A percentile compares a stretch with the other conserved stretches of the same genome.
Conservation (phyloP, 2,888 invertebrate genomes). For the Molorchus minor region DNA sequence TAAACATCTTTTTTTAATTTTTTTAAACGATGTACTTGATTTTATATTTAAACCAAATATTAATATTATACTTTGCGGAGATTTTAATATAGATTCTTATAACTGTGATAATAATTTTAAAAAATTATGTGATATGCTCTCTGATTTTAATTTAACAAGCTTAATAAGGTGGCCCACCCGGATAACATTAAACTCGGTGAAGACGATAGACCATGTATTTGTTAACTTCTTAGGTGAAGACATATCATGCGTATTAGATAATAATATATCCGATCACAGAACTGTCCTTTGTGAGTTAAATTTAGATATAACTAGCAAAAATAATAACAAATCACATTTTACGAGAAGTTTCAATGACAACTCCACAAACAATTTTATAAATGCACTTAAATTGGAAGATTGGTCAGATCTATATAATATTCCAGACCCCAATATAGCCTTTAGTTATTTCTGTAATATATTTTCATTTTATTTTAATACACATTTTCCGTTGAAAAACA, state of each 20-base stretch:
- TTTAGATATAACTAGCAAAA: not conserved
- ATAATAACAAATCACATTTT: not conserved
- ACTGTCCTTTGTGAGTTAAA: not conserved
- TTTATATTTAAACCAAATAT: not conserved
- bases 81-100: conserved; percentile 4
- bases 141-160: not conserved
- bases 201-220: not conserved
- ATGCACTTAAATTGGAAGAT: not conserved
- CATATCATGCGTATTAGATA: not conserved
- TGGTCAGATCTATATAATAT: not conserved
- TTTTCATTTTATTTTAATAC: not conserved
- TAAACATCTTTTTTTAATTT: not conserved
- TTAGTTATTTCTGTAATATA: not conserved
- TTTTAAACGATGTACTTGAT: not conserved
- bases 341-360: not conserved
- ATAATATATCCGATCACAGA: not conserved
- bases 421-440: not conserved
- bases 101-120: conserved; percentile 1
- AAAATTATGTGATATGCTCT: not conserved
- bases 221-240: too few species aligned
- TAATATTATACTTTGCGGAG: not conserved
- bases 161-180: not conserved
- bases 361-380: not conserved
- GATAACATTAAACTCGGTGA: not conserved
- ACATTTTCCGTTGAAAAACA: not conserved